Evolutionary conservation across 2,797 vertebrate species (phyloP), one percentile per base, ranked within the genome.

Genomic region (Pagetopsis macropterus): DNA sequence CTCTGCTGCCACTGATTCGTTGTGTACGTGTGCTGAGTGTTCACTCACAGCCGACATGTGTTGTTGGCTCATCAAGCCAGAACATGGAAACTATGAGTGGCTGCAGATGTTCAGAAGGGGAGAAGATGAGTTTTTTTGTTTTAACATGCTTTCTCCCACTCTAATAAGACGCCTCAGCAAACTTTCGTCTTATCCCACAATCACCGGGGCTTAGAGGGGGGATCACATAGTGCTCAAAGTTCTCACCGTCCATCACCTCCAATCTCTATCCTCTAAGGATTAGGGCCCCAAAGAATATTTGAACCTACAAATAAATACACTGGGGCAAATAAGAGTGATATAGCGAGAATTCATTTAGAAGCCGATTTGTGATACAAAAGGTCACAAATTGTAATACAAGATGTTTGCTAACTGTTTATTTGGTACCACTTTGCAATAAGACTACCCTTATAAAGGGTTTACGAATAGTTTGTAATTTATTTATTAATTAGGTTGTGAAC

Each of bases 81-180:
- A 91, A 92, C 90, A 92, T 91, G 92, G 91, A 93, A 94, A 94
- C 82, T 91, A 72, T 94, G 91, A 94, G 90, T 90, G 82, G 70
- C 87, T 92, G 83, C 91, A 94, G 93, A 94, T 92, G 92, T 93
- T 80, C 69, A 82, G 76, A 79, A 69, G 63, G 37, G 63, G 62
- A 80, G 82, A 83, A 76, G 75, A 73, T 70, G 56, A 43, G 16
- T 46, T 40, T 72, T 72, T 62, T 72, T 54, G 70, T 81, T 84
- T 73, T 72, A 87, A 81, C 81, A 83, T 78, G 85, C 65, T 79
- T 85, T 78, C 68, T 88, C 44, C 9, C 80, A 48, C 82, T 80
- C 56, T 21, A 21, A 67, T 74, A 49, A 86, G 82, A 87, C 63
- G 72, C 86, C 80, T 86, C 77, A 27, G 52, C 63, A 78, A 79